A percentile compares a stretch with the other conserved stretches of the same genome.
These are phyloP conservation scores for Wiebesia pumilae DNA, from an alignment of 1,140 invertebrate species.

Conservation along the genomic window DNA sequence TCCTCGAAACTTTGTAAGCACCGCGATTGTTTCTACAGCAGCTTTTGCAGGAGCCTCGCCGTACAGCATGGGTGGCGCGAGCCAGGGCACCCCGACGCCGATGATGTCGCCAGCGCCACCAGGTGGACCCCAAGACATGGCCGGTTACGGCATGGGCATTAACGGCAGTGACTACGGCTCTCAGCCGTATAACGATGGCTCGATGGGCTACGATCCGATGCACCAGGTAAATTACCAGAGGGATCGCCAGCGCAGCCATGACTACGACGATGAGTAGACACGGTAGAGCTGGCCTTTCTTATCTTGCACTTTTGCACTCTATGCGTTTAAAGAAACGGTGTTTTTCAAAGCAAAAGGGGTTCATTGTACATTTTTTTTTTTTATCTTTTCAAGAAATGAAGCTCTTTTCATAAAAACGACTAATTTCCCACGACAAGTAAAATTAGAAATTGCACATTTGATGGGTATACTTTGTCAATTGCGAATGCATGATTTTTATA, in stretches of 20 bases:
- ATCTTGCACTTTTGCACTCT: conserved; percentile 32
- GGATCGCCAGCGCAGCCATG: conserved; percentile 54
- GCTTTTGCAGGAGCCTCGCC: conserved; percentile 87
- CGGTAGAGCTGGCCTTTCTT: conserved; percentile 55
- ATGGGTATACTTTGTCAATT: too few species aligned
- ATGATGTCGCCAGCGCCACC: conserved; percentile 95
- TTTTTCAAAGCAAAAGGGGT: background rate
- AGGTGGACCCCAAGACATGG: conserved; percentile 84
- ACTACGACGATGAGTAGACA: conserved; percentile 56
- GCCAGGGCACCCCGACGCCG: conserved; percentile 90
- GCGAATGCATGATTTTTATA: background rate
- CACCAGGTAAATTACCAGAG: conserved; percentile 80
- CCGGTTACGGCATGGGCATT: conserved; percentile 91
- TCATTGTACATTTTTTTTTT: background rate
- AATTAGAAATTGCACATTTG: too few species aligned
- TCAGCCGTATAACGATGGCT: conserved; percentile 87
- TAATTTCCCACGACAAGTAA: too few species aligned
- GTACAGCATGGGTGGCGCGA: conserved; percentile 90
- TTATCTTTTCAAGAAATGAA: background rate
- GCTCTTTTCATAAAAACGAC: too few species aligned
- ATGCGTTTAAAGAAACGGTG: background rate
- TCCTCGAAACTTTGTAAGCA: conserved; percentile 74
- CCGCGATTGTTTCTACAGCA: conserved; percentile 76
- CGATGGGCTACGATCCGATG: conserved; percentile 92
- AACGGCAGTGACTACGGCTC: conserved; percentile 89